Conservation (phyloP, 2,888 invertebrate genomes). For the Xestoiulus laeticollis region DNA sequence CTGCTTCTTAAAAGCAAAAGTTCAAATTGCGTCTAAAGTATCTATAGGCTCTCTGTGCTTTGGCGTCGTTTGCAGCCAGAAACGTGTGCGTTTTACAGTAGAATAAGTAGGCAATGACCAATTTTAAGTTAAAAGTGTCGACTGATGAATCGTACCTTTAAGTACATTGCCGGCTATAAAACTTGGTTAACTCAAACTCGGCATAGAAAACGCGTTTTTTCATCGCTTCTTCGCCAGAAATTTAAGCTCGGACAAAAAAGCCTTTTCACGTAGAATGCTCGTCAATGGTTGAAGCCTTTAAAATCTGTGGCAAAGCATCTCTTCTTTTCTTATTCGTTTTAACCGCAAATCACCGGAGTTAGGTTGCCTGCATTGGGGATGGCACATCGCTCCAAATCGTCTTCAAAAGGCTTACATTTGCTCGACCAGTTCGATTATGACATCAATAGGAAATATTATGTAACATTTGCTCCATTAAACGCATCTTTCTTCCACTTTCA, state of each 20-base stretch:
- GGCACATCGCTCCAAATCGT: background rate
- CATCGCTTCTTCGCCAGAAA: background rate
- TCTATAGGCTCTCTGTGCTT: background rate
- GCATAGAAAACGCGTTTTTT: conserved; percentile 28
- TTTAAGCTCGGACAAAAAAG: conserved; percentile 19
- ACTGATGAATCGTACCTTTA: conserved; percentile 33
- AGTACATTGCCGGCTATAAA: conserved; percentile 23
- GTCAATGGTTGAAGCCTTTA: background rate
- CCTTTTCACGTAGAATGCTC: background rate
- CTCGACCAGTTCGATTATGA: background rate
- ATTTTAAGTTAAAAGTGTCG: conserved; percentile 28
- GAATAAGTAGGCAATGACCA: conserved; percentile 34
- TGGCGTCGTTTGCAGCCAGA: conserved; percentile 1
- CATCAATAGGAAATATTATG: background rate
- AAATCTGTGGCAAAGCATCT: background rate
- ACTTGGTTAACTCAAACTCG: conserved; percentile 29
- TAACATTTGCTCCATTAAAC: background rate
- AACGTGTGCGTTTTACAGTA: conserved; percentile 21
- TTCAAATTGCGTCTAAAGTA: conserved; percentile 27
- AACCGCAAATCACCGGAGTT: conserved; percentile 18
- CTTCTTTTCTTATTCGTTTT: conserved; percentile 23
- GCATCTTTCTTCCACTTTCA: background rate
- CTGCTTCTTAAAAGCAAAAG: conserved; percentile 26
- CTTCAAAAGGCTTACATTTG: background rate
- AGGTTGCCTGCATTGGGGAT: background rate